These are phyloP conservation scores for Scolopax mira DNA, from an alignment of 2,113 vertebrate species.

Conservation along the genomic window DNA sequence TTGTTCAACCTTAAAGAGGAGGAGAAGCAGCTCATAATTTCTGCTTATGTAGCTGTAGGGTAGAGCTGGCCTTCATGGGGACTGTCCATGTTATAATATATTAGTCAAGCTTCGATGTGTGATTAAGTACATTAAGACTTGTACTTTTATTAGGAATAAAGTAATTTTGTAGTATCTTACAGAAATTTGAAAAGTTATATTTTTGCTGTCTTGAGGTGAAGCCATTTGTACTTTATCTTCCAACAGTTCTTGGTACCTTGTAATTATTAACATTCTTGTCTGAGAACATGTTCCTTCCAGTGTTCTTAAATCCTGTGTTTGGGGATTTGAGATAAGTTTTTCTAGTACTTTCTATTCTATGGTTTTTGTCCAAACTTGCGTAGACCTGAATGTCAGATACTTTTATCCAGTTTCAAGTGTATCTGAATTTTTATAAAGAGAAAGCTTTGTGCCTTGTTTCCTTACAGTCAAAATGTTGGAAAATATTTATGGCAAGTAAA, in stretches of 20 bases:
- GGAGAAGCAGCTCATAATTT: neutral
- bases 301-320: neutral
- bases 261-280: neutral
- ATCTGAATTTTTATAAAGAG: neutral
- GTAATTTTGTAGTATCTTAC: neutral
- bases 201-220: neutral
- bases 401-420: too few species aligned
- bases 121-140: neutral
- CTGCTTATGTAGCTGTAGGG: neutral
- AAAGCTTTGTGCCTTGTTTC: neutral
- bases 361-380: neutral
- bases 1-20: neutral
- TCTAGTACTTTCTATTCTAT: neutral
- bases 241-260: neutral
- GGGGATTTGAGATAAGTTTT: neutral
- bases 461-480: neutral
- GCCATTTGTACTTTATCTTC: neutral
- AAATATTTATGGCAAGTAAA: neutral
- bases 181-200: neutral
- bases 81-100: neutral
- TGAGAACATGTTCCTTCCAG: neutral
- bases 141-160: neutral
- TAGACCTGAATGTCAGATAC: neutral
- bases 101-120: neutral
- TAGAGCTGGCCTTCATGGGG: neutral